Evolutionary conservation across 2,888 invertebrate genomes (phyloP).

Genomic region (Caenorhabditis sinica): DNA sequence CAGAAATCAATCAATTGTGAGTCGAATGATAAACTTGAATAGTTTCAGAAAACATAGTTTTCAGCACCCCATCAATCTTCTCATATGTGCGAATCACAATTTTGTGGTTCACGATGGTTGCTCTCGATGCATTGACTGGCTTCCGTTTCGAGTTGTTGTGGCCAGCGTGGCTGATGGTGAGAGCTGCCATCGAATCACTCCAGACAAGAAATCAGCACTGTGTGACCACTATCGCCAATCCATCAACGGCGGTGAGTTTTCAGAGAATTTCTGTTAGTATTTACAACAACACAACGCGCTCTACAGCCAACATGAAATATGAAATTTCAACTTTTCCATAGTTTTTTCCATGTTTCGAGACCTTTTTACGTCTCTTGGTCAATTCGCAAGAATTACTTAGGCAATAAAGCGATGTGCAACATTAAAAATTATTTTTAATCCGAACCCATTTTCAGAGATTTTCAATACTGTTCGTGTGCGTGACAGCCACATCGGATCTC

Average conservation of each 20-base stretch:
- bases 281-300: too few species aligned
- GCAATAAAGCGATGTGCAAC: too few species aligned
- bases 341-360: too few species aligned
- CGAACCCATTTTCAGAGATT: conserved; percentile 90
- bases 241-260: conserved; percentile 64
- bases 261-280: neutral
- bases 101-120: conserved; percentile 77
- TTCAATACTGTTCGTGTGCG: conserved; percentile 97
- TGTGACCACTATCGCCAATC: conserved; percentile 66
- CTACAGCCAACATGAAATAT: too few species aligned
- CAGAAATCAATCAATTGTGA: conserved; percentile 51
- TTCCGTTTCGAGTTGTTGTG: conserved; percentile 99
- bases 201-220: conserved; percentile 91
- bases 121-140: conserved; percentile 88
- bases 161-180: conserved; percentile 97
- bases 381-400: too few species aligned
- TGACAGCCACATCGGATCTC: conserved; percentile 97
- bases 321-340: too few species aligned
- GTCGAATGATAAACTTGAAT: neutral
- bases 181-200: conserved; percentile 97
- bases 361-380: too few species aligned
- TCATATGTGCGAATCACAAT: conserved; percentile 74
- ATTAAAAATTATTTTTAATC: neutral
- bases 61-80: conserved; percentile 68
- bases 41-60: neutral